phyloP scores from a whole-genome alignment of 2,113 vertebrate genomes.

The Myxocyprinus asiaticus region DNA sequence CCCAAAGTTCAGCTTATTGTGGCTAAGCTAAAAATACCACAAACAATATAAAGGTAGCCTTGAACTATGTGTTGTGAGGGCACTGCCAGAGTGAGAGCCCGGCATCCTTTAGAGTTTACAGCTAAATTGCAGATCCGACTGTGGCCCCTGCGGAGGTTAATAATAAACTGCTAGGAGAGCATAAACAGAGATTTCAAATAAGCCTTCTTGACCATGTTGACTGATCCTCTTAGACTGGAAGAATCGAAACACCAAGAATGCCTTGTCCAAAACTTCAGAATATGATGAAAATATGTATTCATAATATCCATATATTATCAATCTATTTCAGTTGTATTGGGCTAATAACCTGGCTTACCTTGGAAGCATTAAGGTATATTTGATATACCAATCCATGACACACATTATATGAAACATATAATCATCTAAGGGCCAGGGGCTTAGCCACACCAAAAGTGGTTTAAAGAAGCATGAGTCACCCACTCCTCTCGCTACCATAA shows the following conservation, averaged over 20 bases:
- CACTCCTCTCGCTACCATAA: background rate
- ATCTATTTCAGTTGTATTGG: background rate
- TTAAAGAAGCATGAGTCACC: slow-evolving; percentile 51
- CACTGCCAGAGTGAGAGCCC: slow-evolving; percentile 38
- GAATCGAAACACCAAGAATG: slow-evolving; percentile 5
- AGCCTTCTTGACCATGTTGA: slow-evolving; percentile 52
- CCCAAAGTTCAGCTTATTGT: background rate
- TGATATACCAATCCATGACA: slow-evolving; percentile 50
- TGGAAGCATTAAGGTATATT: slow-evolving; percentile 62
- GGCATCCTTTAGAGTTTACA: slow-evolving; percentile 59
- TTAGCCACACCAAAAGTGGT: slow-evolving; percentile 61
- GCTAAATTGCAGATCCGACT: slow-evolving; percentile 47
- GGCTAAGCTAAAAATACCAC: slow-evolving; percentile 42
- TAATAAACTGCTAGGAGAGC: slow-evolving; percentile 54
- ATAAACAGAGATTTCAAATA: slow-evolving; percentile 50
- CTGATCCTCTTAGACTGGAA: slow-evolving; percentile 57
- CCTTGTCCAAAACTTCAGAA: background rate
- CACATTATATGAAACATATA: slow-evolving; percentile 62
- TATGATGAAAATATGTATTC: background rate
- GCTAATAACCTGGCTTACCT: slow-evolving; percentile 51
- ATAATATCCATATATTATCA: background rate
- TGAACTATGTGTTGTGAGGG: slow-evolving; percentile 33
- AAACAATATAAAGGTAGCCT: slow-evolving; percentile 41
- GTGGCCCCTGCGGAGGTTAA: slow-evolving; percentile 43
- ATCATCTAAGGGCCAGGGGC: slow-evolving; percentile 58